A percentile compares a stretch with the other conserved stretches of the same genome.
phyloP scores from a whole-genome alignment of 2,888 invertebrate genomes.

The Chloromyia formosa region DNA sequence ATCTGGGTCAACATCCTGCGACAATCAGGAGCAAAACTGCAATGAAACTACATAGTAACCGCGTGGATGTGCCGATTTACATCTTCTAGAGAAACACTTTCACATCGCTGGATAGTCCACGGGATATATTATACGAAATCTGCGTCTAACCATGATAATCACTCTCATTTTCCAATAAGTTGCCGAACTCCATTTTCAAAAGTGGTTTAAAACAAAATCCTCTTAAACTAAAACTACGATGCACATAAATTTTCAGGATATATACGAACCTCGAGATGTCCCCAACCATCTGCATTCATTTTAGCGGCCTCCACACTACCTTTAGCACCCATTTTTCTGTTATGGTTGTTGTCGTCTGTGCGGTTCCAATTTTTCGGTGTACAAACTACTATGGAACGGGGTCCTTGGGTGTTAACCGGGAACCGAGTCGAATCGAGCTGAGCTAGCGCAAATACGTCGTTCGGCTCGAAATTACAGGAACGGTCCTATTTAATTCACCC shows the following conservation, averaged over 20 bases:
- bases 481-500: constrained; percentile 3
- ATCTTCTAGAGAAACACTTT: no score
- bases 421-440: not conserved
- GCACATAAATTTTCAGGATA: constrained; percentile 2
- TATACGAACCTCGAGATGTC: constrained; percentile 77
- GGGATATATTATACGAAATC: no score
- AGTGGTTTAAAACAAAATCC: no score
- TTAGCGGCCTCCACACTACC: constrained; percentile 84
- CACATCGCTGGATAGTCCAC: no score
- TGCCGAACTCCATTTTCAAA: no score
- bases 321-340: constrained; percentile 77
- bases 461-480: not conserved
- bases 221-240: not conserved
- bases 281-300: constrained; percentile 84
- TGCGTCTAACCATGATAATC: no score
- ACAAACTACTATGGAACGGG: not conserved
- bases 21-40: no score
- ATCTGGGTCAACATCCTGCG: no score
- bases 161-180: no score
- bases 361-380: constrained; percentile 30
- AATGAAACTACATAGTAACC: no score
- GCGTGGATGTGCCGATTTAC: no score
- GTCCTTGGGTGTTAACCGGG: not conserved
- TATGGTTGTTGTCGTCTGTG: constrained; percentile 26
- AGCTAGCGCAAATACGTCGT: not conserved